phyloP scores from a whole-genome alignment of 2,113 vertebrate species.

The Excalfactoria chinensis region DNA sequence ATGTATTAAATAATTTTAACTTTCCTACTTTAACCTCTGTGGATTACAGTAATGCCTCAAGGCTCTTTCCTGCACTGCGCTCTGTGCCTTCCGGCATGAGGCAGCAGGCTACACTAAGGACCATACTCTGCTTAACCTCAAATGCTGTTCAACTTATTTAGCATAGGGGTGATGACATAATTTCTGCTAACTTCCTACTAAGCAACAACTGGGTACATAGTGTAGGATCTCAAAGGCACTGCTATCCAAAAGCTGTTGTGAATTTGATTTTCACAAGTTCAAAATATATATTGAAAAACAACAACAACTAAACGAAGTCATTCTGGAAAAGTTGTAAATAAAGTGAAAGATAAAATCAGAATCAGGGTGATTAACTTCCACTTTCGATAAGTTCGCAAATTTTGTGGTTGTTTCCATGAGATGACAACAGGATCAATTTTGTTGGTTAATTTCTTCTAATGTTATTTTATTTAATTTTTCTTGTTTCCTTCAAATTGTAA shows the following conservation, averaged over 20 bases:
- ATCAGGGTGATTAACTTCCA: not conserved
- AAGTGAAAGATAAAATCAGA: not conserved
- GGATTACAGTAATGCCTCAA: slow-evolving; percentile 62
- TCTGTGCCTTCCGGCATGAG: not conserved
- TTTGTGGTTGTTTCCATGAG: not conserved
- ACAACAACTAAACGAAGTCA: too few species aligned
- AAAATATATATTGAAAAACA: not conserved
- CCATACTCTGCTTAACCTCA: not conserved
- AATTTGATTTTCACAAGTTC: not conserved
- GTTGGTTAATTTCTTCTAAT: not conserved
- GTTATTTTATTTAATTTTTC: not conserved
- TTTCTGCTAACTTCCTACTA: not conserved
- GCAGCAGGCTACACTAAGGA: not conserved
- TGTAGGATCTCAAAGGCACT: not conserved
- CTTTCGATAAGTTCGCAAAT: not conserved
- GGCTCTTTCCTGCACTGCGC: slow-evolving; percentile 29
- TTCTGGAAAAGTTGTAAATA: not conserved
- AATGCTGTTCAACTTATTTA: not conserved
- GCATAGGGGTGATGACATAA: not conserved
- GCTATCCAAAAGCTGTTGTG: not conserved
- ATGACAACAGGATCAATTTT: not conserved
- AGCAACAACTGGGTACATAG: not conserved
- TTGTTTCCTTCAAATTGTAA: not conserved
- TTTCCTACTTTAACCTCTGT: slow-evolving; percentile 56
- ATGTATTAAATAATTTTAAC: slow-evolving; percentile 72